Conservation (phyloP, 2,888 invertebrate genomes). For the Rhabditoides inermis region DNA sequence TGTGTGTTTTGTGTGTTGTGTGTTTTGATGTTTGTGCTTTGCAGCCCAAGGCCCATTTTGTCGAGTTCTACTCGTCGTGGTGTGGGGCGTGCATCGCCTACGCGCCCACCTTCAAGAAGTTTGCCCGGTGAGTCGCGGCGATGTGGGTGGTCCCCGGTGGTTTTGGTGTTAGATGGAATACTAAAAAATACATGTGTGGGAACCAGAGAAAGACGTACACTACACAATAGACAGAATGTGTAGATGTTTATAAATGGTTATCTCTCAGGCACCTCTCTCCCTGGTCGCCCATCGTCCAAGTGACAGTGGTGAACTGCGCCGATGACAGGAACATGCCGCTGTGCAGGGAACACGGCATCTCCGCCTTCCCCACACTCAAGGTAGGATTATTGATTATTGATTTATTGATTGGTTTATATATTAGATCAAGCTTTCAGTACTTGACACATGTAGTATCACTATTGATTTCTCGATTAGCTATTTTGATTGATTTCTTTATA, state of each 20-base stretch:
- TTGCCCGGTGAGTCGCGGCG: constrained; percentile 56
- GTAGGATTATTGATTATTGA: too few relatives aligned
- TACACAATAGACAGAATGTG: not conserved
- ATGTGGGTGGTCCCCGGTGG: too few relatives aligned
- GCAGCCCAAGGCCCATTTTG: constrained; percentile 55
- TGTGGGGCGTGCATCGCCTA: constrained; percentile 89
- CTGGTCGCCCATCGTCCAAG: constrained; percentile 45
- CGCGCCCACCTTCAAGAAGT: constrained; percentile 75
- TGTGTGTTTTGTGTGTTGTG: not conserved
- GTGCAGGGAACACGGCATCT: constrained; percentile 81
- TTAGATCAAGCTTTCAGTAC: too few relatives aligned
- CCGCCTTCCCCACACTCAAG: constrained; percentile 77
- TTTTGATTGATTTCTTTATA: too few relatives aligned
- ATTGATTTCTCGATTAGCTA: too few relatives aligned
- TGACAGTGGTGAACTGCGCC: constrained; percentile 50
- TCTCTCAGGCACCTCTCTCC: constrained; percentile 38
- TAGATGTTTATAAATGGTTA: too few relatives aligned
- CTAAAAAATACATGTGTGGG: too few relatives aligned
- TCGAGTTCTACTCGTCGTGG: constrained; percentile 92
- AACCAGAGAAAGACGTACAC: too few relatives aligned
- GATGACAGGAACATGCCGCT: constrained; percentile 69
- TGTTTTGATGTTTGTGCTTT: not conserved
- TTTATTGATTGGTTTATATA: too few relatives aligned
- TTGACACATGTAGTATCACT: too few relatives aligned
- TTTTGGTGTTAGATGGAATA: not conserved